Conservation (phyloP, 2,888 invertebrate species). For the Netelia virgata region DNA sequence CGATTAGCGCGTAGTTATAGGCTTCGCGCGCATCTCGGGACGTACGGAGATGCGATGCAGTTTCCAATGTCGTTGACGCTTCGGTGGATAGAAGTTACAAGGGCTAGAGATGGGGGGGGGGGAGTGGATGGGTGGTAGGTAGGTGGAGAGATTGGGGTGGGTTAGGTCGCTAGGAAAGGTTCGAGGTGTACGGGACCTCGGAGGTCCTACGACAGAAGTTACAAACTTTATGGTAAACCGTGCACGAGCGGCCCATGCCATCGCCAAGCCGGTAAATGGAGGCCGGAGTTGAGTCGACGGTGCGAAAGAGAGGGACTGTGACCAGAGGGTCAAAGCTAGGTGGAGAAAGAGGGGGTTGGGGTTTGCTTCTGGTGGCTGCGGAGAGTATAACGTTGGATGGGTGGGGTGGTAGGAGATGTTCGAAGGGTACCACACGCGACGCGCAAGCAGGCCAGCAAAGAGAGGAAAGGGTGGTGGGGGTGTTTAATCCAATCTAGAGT, state of each 20-base stretch:
- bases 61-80: conserved; percentile 47
- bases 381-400: conserved; percentile 17
- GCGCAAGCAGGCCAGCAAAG: conserved; percentile 55
- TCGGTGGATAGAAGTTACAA: conserved; percentile 32
- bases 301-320: conserved; percentile 59
- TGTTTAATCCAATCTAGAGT: conserved; percentile 83
- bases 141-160: not conserved
- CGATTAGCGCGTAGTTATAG: not conserved
- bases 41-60: conserved; percentile 31
- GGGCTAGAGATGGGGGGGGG: conserved; percentile 5
- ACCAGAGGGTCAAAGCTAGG: conserved; percentile 51
- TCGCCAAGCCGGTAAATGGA: conserved; percentile 80
- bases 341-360: conserved; percentile 62
- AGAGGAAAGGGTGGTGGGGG: conserved; percentile 51
- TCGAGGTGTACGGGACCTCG: conserved; percentile 43
- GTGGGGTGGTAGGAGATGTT: not conserved
- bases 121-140: not conserved
- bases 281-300: conserved; percentile 69
- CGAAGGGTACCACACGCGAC: conserved; percentile 57
- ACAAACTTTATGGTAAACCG: conserved; percentile 82
- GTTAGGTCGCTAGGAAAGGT: conserved; percentile 29
- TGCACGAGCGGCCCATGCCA: conserved; percentile 73
- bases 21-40: conserved; percentile 7
- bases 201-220: conserved; percentile 61
- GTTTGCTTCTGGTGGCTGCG: conserved; percentile 48